Percentiles rank a stretch among this genome's conserved stretches.
These are phyloP conservation scores for Troglohyphantes excavatus DNA, from an alignment of 2,888 invertebrate species.

Conservation along the genomic window DNA sequence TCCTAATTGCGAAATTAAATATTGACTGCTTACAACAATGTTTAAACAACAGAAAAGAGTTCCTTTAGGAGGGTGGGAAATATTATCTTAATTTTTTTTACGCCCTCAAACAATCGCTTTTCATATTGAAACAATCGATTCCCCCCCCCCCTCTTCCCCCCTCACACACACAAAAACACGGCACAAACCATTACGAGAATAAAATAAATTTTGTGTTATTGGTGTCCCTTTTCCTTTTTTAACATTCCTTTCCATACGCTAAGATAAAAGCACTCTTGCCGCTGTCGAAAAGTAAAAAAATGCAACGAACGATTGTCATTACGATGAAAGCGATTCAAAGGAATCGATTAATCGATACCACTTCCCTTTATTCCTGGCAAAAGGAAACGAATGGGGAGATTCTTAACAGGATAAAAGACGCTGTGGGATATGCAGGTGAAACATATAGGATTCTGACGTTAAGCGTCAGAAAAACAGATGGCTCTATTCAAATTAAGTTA, in stretches of 20 bases:
- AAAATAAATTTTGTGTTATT: conserved; percentile 57
- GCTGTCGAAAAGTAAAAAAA: conserved; percentile 32
- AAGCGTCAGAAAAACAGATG: conserved; percentile 61
- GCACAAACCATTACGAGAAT: conserved; percentile 32
- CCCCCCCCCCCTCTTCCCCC: neutral
- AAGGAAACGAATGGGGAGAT: conserved; percentile 22
- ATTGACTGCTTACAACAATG: neutral
- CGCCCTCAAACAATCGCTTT: conserved; percentile 18
- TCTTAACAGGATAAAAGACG: conserved; percentile 49
- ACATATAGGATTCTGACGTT: conserved; percentile 45
- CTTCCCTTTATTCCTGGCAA: conserved; percentile 61
- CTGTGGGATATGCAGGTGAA: conserved; percentile 46
- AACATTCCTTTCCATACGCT: neutral
- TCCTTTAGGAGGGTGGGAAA: neutral
- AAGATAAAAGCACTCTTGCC: conserved; percentile 50
- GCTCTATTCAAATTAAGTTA: conserved; percentile 74
- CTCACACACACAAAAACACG: conserved; percentile 18
- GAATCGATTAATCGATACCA: conserved; percentile 66
- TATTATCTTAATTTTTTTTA: neutral
- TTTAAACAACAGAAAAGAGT: neutral
- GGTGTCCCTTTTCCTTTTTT: conserved; percentile 13
- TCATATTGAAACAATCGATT: conserved; percentile 48
- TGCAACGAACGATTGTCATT: conserved; percentile 68
- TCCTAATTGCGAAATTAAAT: conserved; percentile 21
- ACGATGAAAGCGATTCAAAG: conserved; percentile 44